A percentile compares a stretch with the other conserved stretches of the same genome.
Evolutionary conservation across 1,140 invertebrate genomes (phyloP).

Genomic region (Pseudomyrmex cubaensis): DNA sequence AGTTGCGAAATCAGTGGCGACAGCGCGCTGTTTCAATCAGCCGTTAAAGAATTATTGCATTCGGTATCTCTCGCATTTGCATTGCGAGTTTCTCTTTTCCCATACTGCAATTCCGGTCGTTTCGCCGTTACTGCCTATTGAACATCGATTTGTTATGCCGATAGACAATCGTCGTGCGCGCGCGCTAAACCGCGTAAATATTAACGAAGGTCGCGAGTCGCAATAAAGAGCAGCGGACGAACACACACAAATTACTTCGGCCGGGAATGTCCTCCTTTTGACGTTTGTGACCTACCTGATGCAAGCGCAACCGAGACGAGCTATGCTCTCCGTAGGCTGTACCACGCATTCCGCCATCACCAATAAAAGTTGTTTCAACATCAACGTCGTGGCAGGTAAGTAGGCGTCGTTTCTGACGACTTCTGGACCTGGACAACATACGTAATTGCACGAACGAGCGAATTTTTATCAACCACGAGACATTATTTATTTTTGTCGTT

Average conservation of each 20-base stretch:
- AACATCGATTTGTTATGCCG: conserved; percentile 46
- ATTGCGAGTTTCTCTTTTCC: conserved; percentile 31
- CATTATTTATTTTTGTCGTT: too few species aligned
- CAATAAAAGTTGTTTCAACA: conserved; percentile 94
- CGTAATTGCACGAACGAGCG: neutral
- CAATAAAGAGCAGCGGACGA: conserved; percentile 31
- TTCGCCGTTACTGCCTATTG: conserved; percentile 14
- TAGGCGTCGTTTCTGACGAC: conserved; percentile 77
- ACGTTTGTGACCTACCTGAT: conserved; percentile 86
- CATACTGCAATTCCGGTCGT: neutral
- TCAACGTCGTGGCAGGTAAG: conserved; percentile 88
- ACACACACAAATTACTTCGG: conserved; percentile 49
- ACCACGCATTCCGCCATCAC: conserved; percentile 96
- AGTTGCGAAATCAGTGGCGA: conserved; percentile 30
- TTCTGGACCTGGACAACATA: conserved; percentile 75
- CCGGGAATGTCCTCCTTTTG: neutral
- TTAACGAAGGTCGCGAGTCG: conserved; percentile 57
- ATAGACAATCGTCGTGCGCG: neutral
- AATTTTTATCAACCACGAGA: neutral
- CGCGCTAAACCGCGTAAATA: conserved; percentile 47
- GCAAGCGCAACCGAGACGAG: conserved; percentile 96
- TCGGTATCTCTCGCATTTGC: conserved; percentile 12
- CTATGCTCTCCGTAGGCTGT: conserved; percentile 94
- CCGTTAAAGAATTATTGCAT: conserved; percentile 33
- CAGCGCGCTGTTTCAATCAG: conserved; percentile 13